Evolutionary conservation across 1,140 invertebrate species (phyloP), one percentile per base, ranked within the genome.

Genomic region (Penaeus vannamei): DNA sequence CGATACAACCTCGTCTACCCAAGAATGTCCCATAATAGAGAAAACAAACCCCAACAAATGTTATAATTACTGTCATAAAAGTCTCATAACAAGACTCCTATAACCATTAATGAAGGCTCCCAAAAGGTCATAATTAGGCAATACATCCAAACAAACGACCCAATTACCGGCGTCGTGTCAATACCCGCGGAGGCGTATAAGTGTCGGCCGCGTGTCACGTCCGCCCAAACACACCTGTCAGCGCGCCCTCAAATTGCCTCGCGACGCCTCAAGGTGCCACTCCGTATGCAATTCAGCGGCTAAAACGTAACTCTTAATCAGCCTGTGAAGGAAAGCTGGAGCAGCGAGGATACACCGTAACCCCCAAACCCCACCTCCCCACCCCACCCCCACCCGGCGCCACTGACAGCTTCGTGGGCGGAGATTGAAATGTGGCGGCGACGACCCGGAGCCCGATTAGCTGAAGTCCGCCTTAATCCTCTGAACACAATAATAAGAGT

Each of bases 341-440:
- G 36, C 81, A 87, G 81, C 86, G n/a, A 82, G 86, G 86, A 87
- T 79, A 87, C 77, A 82, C 66, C 66, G 86, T 42, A 12, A 36
- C 79, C 59, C 59, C 32, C 60, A 53, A 69, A 62, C 23, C 64
- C 79, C 61, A 4, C 26, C 53, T n/a, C n/a, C n/a, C n/a, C n/a
- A n/a, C n/a, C n/a, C n/a, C n/a, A n/a, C n/a, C 62, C n/a, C 77
- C 80, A 61, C 79, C 36, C 61, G 61, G 10, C 53, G 53, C 53
- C 53, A 64, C 42, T 87, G 86, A 87, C 86, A 87, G 29, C 46
- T 46, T 60, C 29, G 79, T 82, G 42, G 79, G 42, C 66, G 79
- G 81, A 87, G 79, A 87, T 87, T 87, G 86, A 87, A 87, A 87
- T 87, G 86, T 87, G 86, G 86, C 79, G 19, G 62, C 53, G 60